A percentile compares a stretch with the other conserved stretches of the same genome.
Evolutionary conservation across 2,888 invertebrate species (phyloP).

Genomic region (Mythimna loreyi): DNA sequence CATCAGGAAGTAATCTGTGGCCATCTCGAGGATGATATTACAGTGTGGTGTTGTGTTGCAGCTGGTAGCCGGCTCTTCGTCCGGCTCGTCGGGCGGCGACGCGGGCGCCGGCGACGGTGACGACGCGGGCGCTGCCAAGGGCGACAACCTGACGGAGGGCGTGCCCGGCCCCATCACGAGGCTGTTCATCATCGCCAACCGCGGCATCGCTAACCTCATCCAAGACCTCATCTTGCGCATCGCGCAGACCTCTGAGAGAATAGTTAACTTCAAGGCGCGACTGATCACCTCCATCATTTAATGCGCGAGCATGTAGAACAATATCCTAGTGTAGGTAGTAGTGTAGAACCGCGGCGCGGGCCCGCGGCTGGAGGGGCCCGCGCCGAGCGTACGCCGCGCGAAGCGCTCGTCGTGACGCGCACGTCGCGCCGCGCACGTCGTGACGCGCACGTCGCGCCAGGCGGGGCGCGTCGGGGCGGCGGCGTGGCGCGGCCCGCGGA

Average conservation of each 20-base stretch:
- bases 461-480: conserved; percentile 59
- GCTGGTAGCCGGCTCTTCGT: conserved; percentile 94
- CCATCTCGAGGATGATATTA: not conserved
- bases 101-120: conserved; percentile 87
- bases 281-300: conserved; percentile 97
- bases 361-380: conserved; percentile 22
- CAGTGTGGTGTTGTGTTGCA: conserved; percentile 78
- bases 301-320: conserved; percentile 82
- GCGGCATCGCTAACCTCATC: conserved; percentile 96
- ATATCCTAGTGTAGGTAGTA: conserved; percentile 74
- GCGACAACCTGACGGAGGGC: conserved; percentile 94
- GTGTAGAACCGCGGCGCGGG: conserved; percentile 61
- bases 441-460: conserved; percentile 34
- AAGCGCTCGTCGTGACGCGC: conserved; percentile 40
- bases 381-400: conserved; percentile 40
- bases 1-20: not conserved
- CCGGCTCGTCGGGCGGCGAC: conserved; percentile 90
- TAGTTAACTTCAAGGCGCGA: conserved; percentile 98
- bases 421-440: conserved; percentile 16
- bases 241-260: conserved; percentile 97
- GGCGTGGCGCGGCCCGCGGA: conserved; percentile 64
- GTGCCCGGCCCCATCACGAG: conserved; percentile 97
- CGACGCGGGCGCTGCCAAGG: conserved; percentile 91
- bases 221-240: conserved; percentile 97
- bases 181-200: conserved; percentile 96